A percentile compares a stretch with the other conserved stretches of the same genome.
Conservation (phyloP, 1,140 invertebrate species). For the Drosophila guanche region DNA sequence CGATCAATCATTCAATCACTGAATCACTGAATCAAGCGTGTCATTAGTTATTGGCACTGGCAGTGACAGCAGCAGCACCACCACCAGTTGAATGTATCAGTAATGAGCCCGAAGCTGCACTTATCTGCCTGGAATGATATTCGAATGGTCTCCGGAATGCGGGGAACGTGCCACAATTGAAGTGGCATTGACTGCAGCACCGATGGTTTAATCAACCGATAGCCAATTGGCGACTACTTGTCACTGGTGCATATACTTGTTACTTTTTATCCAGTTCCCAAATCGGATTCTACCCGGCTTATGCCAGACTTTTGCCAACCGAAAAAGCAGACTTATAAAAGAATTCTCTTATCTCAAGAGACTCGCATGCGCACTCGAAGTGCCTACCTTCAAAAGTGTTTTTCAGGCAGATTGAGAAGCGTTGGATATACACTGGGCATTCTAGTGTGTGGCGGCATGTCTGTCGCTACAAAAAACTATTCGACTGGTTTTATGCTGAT, state of each 20-base stretch:
- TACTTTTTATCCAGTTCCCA: no score
- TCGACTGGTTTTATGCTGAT: constrained; percentile 59
- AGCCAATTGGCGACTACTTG: not conserved
- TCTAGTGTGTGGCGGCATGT: not conserved
- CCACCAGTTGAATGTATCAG: constrained; percentile 19
- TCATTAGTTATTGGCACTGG: constrained; percentile 5
- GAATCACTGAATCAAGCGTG: constrained; percentile 18
- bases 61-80: constrained; percentile 3
- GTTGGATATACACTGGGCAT: no score
- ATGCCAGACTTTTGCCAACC: no score
- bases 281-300: no score
- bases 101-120: constrained; percentile 21
- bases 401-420: no score
- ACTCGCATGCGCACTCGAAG: no score
- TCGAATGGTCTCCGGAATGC: constrained; percentile 27
- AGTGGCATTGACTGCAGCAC: constrained; percentile 22
- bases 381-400: no score
- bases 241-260: no score
- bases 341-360: no score
- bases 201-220: not conserved
- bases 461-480: constrained; percentile 29
- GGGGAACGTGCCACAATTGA: constrained; percentile 6
- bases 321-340: no score
- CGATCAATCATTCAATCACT: constrained; percentile 12
- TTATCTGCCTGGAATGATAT: constrained; percentile 22